These are phyloP conservation scores for Wasmannia auropunctata DNA, from an alignment of 1,140 invertebrate genomes.

Conservation along the genomic window DNA sequence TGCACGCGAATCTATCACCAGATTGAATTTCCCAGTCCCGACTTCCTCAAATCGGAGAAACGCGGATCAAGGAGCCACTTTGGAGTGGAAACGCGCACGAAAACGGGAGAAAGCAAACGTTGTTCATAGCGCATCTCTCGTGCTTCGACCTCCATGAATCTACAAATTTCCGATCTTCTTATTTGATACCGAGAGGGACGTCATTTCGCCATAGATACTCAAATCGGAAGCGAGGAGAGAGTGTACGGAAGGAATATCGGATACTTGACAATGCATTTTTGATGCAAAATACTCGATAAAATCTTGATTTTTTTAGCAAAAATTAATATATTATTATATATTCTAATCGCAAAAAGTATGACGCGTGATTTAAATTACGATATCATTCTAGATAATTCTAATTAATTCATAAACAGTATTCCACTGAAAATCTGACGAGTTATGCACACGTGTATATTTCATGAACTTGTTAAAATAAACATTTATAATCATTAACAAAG, in stretches of 20 bases:
- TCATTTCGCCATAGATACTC: neutral
- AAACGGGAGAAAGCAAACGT: slow-evolving; percentile 28
- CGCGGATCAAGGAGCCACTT: slow-evolving; percentile 47
- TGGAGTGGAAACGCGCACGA: slow-evolving; percentile 4
- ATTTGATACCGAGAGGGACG: slow-evolving; percentile 11
- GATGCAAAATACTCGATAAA: neutral
- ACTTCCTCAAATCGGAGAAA: slow-evolving; percentile 42
- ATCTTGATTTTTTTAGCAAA: neutral
- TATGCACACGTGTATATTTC: neutral
- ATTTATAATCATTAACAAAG: neutral
- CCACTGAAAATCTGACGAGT: neutral
- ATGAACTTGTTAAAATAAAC: neutral
- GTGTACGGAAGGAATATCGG: neutral
- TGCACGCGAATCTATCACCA: slow-evolving; percentile 65
- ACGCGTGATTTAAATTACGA: neutral
- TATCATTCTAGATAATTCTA: neutral
- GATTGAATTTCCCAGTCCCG: slow-evolving; percentile 62
- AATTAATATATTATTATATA: neutral
- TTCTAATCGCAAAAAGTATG: neutral
- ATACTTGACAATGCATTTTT: neutral
- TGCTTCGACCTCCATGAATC: neutral
- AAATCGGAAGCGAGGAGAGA: neutral
- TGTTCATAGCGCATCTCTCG: slow-evolving; percentile 20
- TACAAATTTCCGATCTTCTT: slow-evolving; percentile 40
- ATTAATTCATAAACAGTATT: too few relatives aligned